Evolutionary conservation across 2,888 invertebrate genomes (phyloP), one percentile per base, ranked within the genome.

Genomic region (Sphaerophoria rueppellii): DNA sequence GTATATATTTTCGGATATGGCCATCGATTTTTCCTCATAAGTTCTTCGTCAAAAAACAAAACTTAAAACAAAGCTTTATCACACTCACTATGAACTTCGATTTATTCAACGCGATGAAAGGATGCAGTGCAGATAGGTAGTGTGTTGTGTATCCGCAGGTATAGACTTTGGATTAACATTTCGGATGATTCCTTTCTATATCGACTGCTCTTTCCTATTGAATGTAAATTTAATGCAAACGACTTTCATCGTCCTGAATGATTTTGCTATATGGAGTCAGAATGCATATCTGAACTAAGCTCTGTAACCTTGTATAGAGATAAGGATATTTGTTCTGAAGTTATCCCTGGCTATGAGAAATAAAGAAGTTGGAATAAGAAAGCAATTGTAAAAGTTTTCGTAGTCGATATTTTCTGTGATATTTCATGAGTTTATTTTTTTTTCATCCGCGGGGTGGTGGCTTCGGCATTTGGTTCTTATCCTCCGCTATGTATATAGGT

Each of bases 161-260:
- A 76, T 85, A 85, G 50, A 85, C 80, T 80, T 76, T 69, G 80
- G 83, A 85, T 85, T 85, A 85, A 85, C 83, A 85, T 85, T 76
- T 85, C 80, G 80, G 76, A 85, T 85, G 83, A 85, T 76, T 85
- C 80, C 12, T 11, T 43, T 11, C 40, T 40, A 7, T 40, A 40
- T 63, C 69, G 48, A 40, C 3, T 24, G 40, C 40, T 72, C 57
- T 69, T 72, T 69, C 76, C 69, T 75, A 85, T 80, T 76, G 80
- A 80, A 85, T 80, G 80, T 75, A 85, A 80, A 85, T 80, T 85
- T 85, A 80, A 85, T 85, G 83, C 80, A 85, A 85, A 85, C 83
- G 80, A 80, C 83, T 85, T 81, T 81, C 69, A 85, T 80, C 80
- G 63, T 76, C 55, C 72, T 75, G 69, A 60, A 52, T 43, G 50